A percentile compares a stretch with the other conserved stretches of the same genome.
Conservation (phyloP, 2,797 vertebrate species). For the Muscicapa striata region DNA sequence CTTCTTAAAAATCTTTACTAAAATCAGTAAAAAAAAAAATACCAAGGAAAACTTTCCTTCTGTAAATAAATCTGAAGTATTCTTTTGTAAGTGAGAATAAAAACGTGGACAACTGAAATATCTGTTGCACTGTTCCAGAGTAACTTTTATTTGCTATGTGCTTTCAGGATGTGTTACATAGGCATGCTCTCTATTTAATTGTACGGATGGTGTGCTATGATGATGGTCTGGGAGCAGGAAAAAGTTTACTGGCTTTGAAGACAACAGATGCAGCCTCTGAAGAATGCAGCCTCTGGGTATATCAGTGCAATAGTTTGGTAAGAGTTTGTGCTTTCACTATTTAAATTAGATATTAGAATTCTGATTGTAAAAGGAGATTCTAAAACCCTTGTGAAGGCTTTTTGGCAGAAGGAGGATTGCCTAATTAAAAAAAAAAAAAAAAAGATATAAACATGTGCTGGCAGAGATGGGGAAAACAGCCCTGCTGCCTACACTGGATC, state of each 20-base stretch:
- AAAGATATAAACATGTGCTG: not conserved
- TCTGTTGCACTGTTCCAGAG: not conserved
- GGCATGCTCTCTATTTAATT: constrained; percentile 93
- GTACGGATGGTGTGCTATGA: constrained; percentile 97
- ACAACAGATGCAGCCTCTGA: constrained; percentile 88
- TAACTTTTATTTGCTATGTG: not conserved
- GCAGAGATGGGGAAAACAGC: not conserved
- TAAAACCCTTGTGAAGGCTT: not conserved
- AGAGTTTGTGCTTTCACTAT: constrained; percentile 53
- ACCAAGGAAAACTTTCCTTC: not conserved
- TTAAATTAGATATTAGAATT: not conserved
- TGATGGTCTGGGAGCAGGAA: constrained; percentile 92
- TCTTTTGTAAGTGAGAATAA: not conserved
- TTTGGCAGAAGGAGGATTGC: not conserved
- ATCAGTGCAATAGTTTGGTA: constrained; percentile 94
- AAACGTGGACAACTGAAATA: not conserved
- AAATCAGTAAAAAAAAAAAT: not conserved
- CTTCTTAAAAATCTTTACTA: not conserved
- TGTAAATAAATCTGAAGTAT: not conserved
- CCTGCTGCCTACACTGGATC: not conserved
- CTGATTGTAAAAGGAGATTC: not conserved
- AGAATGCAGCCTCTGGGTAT: constrained; percentile 93
- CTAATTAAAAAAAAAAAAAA: not conserved
- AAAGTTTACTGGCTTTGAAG: constrained; percentile 92
- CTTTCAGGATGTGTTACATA: constrained; percentile 89